Percentiles rank a stretch among this genome's conserved stretches.
Conservation (phyloP, 2,797 vertebrate species). For the Anolis apletophallus region DNA sequence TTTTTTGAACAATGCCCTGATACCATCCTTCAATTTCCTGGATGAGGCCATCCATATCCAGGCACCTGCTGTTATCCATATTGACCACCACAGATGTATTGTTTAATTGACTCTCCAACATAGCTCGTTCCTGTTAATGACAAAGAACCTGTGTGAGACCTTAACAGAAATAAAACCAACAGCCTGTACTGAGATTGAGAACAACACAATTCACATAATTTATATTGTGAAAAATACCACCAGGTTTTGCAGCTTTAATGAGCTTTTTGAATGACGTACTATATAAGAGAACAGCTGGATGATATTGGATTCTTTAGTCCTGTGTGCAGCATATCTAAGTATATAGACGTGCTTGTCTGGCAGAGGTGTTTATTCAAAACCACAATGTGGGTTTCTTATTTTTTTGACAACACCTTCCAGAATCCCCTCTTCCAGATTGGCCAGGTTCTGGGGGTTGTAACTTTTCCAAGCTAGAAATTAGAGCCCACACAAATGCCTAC, state of each 20-base stretch:
- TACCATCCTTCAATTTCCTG: conserved; percentile 82
- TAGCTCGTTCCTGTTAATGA: conserved; percentile 82
- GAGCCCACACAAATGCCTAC: no score
- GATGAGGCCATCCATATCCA: conserved; percentile 87
- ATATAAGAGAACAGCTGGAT: background rate
- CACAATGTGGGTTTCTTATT: no score
- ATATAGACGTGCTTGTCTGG: background rate
- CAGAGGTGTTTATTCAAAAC: background rate
- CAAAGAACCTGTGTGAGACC: conserved; percentile 4
- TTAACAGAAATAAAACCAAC: background rate
- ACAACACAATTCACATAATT: no score
- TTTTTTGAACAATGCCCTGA: conserved; percentile 79
- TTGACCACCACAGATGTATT: conserved; percentile 83
- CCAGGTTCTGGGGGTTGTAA: no score
- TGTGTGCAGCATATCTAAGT: background rate
- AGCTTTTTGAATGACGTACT: background rate
- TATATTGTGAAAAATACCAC: background rate
- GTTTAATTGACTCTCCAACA: conserved; percentile 85
- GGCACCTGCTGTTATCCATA: conserved; percentile 78
- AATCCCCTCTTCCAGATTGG: no score
- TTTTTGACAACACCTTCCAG: no score
- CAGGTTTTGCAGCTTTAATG: background rate
- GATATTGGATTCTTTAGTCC: background rate
- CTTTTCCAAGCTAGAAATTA: no score
- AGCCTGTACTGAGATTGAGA: background rate